Conservation (phyloP, 2,113 vertebrate genomes). For the Eptatretus burgeri region DNA sequence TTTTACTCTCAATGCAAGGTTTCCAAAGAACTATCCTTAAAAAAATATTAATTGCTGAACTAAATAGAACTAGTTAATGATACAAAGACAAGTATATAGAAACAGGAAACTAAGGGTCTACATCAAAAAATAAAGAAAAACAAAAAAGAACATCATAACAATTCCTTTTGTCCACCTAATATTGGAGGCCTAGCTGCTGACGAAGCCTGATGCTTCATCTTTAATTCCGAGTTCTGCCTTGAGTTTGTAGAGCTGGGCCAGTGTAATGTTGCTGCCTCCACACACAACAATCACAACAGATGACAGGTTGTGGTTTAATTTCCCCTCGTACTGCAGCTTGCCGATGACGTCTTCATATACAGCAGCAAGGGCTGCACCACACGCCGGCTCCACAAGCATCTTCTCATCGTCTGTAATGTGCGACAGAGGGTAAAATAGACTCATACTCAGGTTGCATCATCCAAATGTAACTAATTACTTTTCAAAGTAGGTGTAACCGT, state of each 20-base stretch:
- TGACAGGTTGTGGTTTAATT: conserved; percentile 16
- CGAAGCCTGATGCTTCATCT: not conserved
- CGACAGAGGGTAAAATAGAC: not conserved
- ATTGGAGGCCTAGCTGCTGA: too few species aligned
- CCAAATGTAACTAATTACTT: too few species aligned
- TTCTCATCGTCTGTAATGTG: conserved; percentile 38
- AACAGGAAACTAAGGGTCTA: too few species aligned
- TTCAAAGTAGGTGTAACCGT: not conserved
- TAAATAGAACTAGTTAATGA: too few species aligned
- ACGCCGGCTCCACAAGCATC: conserved; percentile 48
- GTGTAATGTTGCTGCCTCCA: conserved; percentile 35
- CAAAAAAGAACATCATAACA: too few species aligned
- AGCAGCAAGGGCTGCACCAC: conserved; percentile 38
- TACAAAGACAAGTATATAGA: too few species aligned
- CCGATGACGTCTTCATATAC: conserved; percentile 33
- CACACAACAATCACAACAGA: conserved; percentile 44
- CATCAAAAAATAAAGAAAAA: too few species aligned
- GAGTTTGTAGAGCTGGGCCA: conserved; percentile 22
- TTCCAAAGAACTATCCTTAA: too few species aligned
- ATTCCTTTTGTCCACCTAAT: too few species aligned
- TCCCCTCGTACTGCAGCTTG: conserved; percentile 26
- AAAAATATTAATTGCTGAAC: too few species aligned
- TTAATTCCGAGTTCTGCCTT: conserved; percentile 25
- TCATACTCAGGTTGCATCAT: not conserved
- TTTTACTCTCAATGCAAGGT: too few species aligned